These are phyloP conservation scores for Lipophrys pholis DNA, from an alignment of 2,113 vertebrate species.

Conservation along the genomic window DNA sequence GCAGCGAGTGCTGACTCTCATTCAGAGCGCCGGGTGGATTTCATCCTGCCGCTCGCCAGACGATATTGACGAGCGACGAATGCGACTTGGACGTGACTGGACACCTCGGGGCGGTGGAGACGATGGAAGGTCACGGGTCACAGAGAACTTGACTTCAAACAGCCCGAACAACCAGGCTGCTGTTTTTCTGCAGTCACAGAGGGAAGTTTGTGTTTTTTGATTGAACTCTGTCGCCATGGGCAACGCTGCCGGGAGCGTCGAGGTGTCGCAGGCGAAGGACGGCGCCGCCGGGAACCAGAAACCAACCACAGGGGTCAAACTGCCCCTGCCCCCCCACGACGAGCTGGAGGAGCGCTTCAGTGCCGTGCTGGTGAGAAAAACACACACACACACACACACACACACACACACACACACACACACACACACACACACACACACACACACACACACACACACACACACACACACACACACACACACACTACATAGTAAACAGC, in stretches of 20 bases:
- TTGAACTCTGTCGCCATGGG: slow-evolving; percentile 82
- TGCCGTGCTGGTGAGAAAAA: slow-evolving; percentile 86
- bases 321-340: slow-evolving; percentile 85
- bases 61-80: slow-evolving; percentile 9
- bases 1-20: slow-evolving; percentile 27
- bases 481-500: slow-evolving; percentile 19
- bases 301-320: slow-evolving; percentile 62
- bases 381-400: slow-evolving; percentile 5
- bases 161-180: background rate
- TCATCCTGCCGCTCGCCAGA: slow-evolving; percentile 26
- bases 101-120: slow-evolving; percentile 26
- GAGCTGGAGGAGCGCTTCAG: slow-evolving; percentile 89
- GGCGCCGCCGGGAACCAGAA: slow-evolving; percentile 37
- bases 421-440: slow-evolving; percentile 7
- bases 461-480: too few species aligned
- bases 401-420: slow-evolving; percentile 7
- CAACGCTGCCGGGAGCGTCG: slow-evolving; percentile 87
- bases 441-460: slow-evolving; percentile 7
- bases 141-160: background rate
- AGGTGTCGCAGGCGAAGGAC: slow-evolving; percentile 75
- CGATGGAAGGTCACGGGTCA: slow-evolving; percentile 33
- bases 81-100: slow-evolving; percentile 10
- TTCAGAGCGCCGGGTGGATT: slow-evolving; percentile 38
- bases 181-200: too few species aligned
- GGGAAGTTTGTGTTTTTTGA: background rate